Base-by-base conservation (phyloP, 2,113 vertebrate genomes). In the Sitta europaea region DNA sequence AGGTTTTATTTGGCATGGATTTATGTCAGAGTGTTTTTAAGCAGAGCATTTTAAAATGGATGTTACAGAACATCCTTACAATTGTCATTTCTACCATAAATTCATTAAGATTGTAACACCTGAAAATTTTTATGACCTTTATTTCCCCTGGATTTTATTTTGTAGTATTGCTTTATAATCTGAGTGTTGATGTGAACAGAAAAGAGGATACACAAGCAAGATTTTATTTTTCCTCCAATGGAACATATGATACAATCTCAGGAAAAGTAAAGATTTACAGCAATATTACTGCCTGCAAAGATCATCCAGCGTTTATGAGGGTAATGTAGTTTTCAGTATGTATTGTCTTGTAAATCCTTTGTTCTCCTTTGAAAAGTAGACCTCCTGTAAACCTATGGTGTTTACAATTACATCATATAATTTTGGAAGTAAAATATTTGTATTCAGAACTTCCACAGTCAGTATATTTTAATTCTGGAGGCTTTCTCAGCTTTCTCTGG, bases 221-320 rank as follows among this genome's bases (percentile, higher is more conserved):
- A 57, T 99, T 99, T 97, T 98, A 99, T 96, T 99, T 99, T 97
- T 97, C 96, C 33, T 98, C 98, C 40, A 99, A 99, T 76, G 98
- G 98, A 45, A 99, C 98, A 11, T 98, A 98, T 24, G 99, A 99
- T 53, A 95, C 96, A 78, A 98, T 98, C 19, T 98, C 95, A 29
- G 98, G 98, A 67, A 98, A 58, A 28, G 91, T 99, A 36, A 94
- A 89, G 70, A 97, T 98, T 57, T 96, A 92, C 14, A 98, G 86
- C 13, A 96, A 89, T 42, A 90, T 66, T 20, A 59, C 76, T 81
- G 97, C 91, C 40, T 99, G 99, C 90, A 96, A 84, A 71, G 96
- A 94, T 23, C 98, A 99, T 75, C 95, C 96, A 88, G 98, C 99
- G 24, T 98, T 98, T 90, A 98, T 99, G 98, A 98, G 97, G 99